Percentiles rank a stretch among this genome's conserved stretches.
Evolutionary conservation across 2,797 vertebrate species (phyloP).

Genomic region (Remorina albescens): DNA sequence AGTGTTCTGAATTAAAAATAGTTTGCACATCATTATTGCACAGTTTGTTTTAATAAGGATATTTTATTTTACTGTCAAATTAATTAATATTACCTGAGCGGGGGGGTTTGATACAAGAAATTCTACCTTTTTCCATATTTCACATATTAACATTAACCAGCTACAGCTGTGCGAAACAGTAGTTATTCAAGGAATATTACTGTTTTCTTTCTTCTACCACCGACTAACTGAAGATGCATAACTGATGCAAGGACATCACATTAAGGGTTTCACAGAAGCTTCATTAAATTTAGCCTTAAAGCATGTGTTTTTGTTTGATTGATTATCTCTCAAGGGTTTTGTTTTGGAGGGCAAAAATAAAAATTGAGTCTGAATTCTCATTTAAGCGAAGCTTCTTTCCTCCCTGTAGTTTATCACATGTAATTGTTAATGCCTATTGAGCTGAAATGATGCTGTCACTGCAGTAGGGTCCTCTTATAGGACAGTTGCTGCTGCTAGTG

Average conservation of each 20-base stretch:
- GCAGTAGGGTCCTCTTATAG: conserved; percentile 42
- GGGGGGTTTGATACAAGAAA: conserved; percentile 1
- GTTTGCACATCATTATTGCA: conserved; percentile 10
- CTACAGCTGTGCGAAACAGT: background rate
- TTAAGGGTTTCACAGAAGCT: conserved; percentile 6
- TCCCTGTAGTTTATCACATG: conserved; percentile 2
- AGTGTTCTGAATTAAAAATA: conserved; percentile 13
- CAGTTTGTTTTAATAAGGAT: background rate
- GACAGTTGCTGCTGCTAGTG: conserved; percentile 37
- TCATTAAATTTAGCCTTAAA: conserved; percentile 19
- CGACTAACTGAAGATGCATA: background rate
- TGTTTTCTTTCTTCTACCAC: background rate
- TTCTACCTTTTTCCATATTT: background rate
- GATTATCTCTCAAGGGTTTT: conserved; percentile 3
- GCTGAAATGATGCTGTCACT: conserved; percentile 25
- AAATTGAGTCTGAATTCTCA: conserved; percentile 3
- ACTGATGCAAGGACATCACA: conserved; percentile 8
- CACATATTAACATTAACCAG: background rate
- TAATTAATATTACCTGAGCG: conserved; percentile 11
- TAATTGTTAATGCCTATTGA: background rate
- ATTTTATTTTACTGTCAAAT: conserved; percentile 3
- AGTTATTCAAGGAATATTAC: background rate
- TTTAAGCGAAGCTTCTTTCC: background rate
- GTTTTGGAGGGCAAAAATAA: conserved; percentile 23
- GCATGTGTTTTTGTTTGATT: background rate